Percentiles rank a stretch among this genome's conserved stretches.
phyloP scores from a whole-genome alignment of 2,113 vertebrate species.

The Clarias gariepinus region DNA sequence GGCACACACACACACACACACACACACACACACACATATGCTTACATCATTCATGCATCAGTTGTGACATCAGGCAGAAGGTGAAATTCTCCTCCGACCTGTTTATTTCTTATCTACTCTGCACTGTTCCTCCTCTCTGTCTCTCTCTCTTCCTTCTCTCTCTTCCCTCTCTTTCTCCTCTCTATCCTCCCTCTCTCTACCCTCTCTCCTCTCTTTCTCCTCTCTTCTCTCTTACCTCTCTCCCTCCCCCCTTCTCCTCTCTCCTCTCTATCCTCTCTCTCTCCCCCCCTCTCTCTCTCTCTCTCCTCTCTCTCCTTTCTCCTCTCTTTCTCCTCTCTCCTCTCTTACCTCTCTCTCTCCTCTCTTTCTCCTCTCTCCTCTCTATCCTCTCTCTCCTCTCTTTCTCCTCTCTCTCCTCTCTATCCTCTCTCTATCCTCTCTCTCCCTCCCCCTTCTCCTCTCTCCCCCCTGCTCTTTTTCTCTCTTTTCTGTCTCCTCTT shows the following conservation, averaged over 20 bases:
- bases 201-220: not conserved
- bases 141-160: conserved; percentile 4
- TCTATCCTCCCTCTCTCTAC: too few relatives aligned
- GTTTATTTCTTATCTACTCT: conserved; percentile 41
- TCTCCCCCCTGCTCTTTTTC: conserved; percentile 10
- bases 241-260: too few relatives aligned
- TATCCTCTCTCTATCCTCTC: conserved; percentile 11
- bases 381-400: too few relatives aligned
- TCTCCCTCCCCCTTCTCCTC: too few relatives aligned
- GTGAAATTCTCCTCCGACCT: conserved; percentile 19
- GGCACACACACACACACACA: not conserved
- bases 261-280: too few relatives aligned
- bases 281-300: conserved; percentile 15
- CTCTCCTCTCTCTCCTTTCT: not conserved
- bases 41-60: conserved; percentile 3
- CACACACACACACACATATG: not conserved
- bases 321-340: too few relatives aligned
- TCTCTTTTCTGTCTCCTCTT: too few relatives aligned
- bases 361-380: not conserved
- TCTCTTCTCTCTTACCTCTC: conserved; percentile 14
- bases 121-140: conserved; percentile 10
- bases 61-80: conserved; percentile 29
- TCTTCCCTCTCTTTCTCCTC: too few relatives aligned
- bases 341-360: conserved; percentile 10
- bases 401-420: not conserved